These are phyloP conservation scores for Cavia aperea DNA, from an alignment of 2,113 vertebrate genomes.

Conservation along the genomic window DNA sequence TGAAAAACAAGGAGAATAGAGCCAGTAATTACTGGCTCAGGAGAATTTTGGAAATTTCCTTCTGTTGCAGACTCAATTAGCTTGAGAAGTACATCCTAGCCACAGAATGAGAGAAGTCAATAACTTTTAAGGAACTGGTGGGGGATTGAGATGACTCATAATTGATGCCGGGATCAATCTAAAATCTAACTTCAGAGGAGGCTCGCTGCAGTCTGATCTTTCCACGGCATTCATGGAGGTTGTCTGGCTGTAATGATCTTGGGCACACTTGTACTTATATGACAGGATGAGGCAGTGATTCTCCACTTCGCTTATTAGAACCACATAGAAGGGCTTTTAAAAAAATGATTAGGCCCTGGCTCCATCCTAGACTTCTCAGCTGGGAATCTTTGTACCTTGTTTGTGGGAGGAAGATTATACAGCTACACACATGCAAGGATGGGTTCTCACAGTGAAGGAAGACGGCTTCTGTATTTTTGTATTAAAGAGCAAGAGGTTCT, in stretches of 20 bases:
- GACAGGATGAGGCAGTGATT: not conserved
- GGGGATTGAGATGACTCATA: not conserved
- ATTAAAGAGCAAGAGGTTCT: not conserved
- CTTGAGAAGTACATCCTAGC: not conserved
- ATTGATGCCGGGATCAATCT: conserved; percentile 10
- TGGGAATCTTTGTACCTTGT: not conserved
- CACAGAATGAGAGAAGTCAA: conserved; percentile 8
- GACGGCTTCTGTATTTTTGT: not conserved
- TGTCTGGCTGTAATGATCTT: not conserved
- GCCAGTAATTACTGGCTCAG: not conserved
- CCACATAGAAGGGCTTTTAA: not conserved
- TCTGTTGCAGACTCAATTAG: conserved; percentile 41
- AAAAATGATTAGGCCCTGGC: not conserved
- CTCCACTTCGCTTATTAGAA: not conserved
- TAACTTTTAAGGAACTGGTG: conserved; percentile 41
- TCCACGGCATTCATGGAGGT: not conserved
- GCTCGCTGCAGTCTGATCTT: not conserved
- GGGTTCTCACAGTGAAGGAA: not conserved
- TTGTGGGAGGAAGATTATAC: not conserved
- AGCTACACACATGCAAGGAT: not conserved
- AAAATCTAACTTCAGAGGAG: conserved; percentile 16
- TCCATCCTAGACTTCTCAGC: not conserved
- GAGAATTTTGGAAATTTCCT: conserved; percentile 35
- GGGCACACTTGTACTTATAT: not conserved
- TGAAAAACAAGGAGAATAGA: not conserved